Evolutionary conservation across 2,888 invertebrate species (phyloP), one percentile per base, ranked within the genome.

Genomic region (Tipula helvola): DNA sequence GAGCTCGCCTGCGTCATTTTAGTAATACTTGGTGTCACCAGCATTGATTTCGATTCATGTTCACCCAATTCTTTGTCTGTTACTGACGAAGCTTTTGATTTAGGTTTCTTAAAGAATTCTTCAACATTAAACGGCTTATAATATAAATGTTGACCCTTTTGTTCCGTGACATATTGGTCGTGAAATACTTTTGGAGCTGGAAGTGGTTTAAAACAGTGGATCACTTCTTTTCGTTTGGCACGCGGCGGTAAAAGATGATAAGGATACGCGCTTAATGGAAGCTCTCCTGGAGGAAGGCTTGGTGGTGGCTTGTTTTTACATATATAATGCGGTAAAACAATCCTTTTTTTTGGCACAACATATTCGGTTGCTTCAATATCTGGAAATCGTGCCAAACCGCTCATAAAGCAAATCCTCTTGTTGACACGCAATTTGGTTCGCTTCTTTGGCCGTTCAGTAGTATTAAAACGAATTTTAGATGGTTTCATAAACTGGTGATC

Each of bases 341-440:
- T 36, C 39, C 39, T 84, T 5, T 84, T 39, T 13, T 36, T 84
- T 4, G 84, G 84, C 5, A 84, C 36, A 7, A 39, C n/a, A 39
- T 39, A 84, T 39, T 36, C 36, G 5, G 2, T 8, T n/a, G n/a
- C 16, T 8, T 84, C 84, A n/a, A 84, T 57, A 71, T 87, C 87
- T 28, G 87, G 86, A 44, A 86, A 88, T 83, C 88, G 86, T 7
- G 87, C 87, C 0, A 71, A 28, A 47, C 42, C 52, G 47, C 88
- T 88, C 42, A 87, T 57, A 44, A 88, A 88, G 13, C 87, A 87
- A n/a, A 88, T 83, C 18, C 86, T 10, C 44, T 85, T 87, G 83
- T 87, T 88, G 8, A 57, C 57, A 42, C 44, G 87, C 28, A 87
- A n/a, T 42, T 87, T 87, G 13, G 86, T 84, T 4, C 87, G 87